These are phyloP conservation scores for Aramus guarauna DNA, from an alignment of 2,113 vertebrate genomes.

Conservation along the genomic window DNA sequence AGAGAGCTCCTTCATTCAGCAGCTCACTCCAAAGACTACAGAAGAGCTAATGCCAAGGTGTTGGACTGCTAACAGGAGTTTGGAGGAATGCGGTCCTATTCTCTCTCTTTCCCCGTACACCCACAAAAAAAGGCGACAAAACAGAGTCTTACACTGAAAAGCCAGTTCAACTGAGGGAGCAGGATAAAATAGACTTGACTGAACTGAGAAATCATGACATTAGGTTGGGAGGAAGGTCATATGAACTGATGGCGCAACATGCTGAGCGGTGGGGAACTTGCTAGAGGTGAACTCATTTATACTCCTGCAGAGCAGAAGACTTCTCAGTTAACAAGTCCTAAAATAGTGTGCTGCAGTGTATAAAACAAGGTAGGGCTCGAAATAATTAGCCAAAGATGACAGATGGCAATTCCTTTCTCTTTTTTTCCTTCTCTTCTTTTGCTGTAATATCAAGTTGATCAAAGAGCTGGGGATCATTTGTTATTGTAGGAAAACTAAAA, in stretches of 20 bases:
- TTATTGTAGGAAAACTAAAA: conserved; percentile 35
- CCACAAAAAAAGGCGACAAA: neutral
- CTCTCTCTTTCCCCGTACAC: neutral
- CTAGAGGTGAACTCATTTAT: conserved; percentile 34
- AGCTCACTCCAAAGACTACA: neutral
- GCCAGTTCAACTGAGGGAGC: neutral
- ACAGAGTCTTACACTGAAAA: neutral
- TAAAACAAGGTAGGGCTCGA: neutral
- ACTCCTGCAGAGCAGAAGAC: neutral
- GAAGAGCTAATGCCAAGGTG: neutral
- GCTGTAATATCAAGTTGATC: conserved; percentile 14
- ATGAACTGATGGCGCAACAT: neutral
- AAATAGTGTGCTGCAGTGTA: neutral
- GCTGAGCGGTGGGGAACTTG: neutral
- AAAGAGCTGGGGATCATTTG: conserved; percentile 21
- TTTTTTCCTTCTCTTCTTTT: neutral
- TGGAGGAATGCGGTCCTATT: neutral
- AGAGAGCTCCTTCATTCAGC: neutral
- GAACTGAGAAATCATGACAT: neutral
- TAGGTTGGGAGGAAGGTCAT: neutral
- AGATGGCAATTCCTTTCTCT: conserved; percentile 21
- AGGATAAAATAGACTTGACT: neutral
- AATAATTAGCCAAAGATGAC: conserved; percentile 35
- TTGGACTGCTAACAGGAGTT: neutral
- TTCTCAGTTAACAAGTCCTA: conserved; percentile 26